Evolutionary conservation across 2,888 invertebrate genomes (phyloP).

Genomic region (Nomada fucata): DNA sequence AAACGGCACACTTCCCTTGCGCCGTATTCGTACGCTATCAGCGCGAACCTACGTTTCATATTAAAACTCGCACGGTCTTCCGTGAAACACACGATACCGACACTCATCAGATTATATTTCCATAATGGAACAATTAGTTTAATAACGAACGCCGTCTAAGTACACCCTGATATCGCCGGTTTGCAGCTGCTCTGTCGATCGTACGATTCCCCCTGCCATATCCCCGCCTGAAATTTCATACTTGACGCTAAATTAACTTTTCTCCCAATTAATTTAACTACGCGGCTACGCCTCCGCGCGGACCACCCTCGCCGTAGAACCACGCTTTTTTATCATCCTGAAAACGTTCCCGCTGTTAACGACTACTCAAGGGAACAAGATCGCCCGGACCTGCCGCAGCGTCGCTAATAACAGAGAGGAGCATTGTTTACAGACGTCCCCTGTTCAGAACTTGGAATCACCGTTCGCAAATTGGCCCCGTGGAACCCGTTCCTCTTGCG

Average conservation of each 20-base stretch:
- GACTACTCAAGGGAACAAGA: conserved; percentile 41
- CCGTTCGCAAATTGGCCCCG: conserved; percentile 61
- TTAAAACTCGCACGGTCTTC: background rate
- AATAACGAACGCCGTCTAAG: background rate
- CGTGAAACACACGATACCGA: background rate
- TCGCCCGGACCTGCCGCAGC: conserved; percentile 32
- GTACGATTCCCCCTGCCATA: background rate
- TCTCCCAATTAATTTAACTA: conserved; percentile 13
- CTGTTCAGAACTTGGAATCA: conserved; percentile 62
- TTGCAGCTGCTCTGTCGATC: background rate
- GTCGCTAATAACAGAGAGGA: conserved; percentile 55
- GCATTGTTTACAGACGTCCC: conserved; percentile 53
- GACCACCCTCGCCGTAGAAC: background rate
- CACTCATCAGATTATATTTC: background rate
- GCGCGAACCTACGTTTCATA: background rate
- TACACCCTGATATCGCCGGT: background rate
- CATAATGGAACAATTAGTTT: background rate
- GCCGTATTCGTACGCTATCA: background rate
- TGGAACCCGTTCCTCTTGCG: conserved; percentile 40
- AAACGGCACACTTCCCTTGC: too few species aligned
- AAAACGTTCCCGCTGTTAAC: conserved; percentile 35
- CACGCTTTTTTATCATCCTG: conserved; percentile 27
- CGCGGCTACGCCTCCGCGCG: background rate
- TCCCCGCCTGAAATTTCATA: background rate
- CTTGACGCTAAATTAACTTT: background rate